Percentiles rank a stretch among this genome's conserved stretches.
phyloP scores from a whole-genome alignment of 1,140 invertebrate species.

The Periplaneta americana region DNA sequence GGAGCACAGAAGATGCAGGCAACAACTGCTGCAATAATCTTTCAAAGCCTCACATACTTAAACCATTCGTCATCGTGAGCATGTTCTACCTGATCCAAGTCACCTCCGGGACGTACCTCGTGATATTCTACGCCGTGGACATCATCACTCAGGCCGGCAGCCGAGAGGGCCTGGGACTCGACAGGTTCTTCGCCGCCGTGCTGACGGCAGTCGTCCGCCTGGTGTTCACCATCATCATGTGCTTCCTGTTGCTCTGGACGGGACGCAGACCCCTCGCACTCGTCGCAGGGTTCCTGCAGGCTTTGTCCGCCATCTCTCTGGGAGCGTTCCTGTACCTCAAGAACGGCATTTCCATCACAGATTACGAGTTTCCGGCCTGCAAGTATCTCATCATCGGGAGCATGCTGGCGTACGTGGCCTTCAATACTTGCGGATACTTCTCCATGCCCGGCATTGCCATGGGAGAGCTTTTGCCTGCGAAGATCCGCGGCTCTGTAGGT shows the following conservation, averaged over 20 bases:
- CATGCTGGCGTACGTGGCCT: constrained; percentile 56
- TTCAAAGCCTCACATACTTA: constrained; percentile 37
- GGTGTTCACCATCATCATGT: constrained; percentile 54
- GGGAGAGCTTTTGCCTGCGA: constrained; percentile 61
- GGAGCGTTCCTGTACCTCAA: constrained; percentile 43
- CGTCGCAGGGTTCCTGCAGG: constrained; percentile 44
- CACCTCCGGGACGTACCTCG: constrained; percentile 62
- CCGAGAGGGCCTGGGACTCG: constrained; percentile 28
- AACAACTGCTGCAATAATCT: not conserved
- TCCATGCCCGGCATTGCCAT: constrained; percentile 63
- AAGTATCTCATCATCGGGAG: constrained; percentile 42
- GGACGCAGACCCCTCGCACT: constrained; percentile 57
- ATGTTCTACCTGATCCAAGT: constrained; percentile 64
- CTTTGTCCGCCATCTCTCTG: constrained; percentile 49
- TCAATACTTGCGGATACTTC: constrained; percentile 66
- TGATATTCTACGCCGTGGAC: constrained; percentile 69
- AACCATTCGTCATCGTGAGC: constrained; percentile 63
- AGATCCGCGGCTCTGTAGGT: constrained; percentile 55
- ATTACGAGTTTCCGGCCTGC: not conserved
- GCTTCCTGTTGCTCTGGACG: constrained; percentile 51
- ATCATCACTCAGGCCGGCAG: constrained; percentile 52
- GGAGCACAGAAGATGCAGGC: not conserved
- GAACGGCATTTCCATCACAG: not conserved
- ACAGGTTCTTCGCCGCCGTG: constrained; percentile 52
- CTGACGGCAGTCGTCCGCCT: constrained; percentile 56